Evolutionary conservation across 1,140 invertebrate species (phyloP), one percentile per base, ranked within the genome.

Genomic region (Macrostomum lignano): DNA sequence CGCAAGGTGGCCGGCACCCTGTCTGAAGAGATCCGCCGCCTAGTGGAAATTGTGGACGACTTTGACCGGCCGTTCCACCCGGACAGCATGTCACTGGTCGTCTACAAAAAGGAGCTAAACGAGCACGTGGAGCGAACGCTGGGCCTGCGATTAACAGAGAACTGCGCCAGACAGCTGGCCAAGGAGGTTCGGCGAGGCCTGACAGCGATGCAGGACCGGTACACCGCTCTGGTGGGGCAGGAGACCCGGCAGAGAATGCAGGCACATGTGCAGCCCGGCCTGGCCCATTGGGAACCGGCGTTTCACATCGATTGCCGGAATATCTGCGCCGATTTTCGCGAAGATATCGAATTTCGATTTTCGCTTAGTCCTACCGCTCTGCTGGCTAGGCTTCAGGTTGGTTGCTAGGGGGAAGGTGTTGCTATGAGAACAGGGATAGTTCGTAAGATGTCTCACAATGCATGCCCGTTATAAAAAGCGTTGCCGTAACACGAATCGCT

Each of bases 221-320:
- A n/a, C n/a, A n/a, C n/a, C n/a, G n/a, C n/a, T n/a, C n/a, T n/a
- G n/a, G n/a, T n/a, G n/a, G n/a, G n/a, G n/a, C n/a, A n/a, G n/a
- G n/a, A n/a, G n/a, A n/a, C n/a, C n/a, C n/a, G n/a, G n/a, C n/a
- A n/a, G n/a, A n/a, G n/a, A n/a, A n/a, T n/a, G n/a, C n/a, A n/a
- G n/a, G n/a, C n/a, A n/a, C n/a, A n/a, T n/a, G n/a, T n/a, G n/a
- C n/a, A n/a, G n/a, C n/a, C n/a, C n/a, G n/a, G n/a, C n/a, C n/a
- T n/a, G 42, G 64, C 73, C 41, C 74, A 88, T 52, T 88, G 96
- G 62, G 77, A 93, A 63, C 76, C 94, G 48, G 61, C 86, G 0
- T 88, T 94, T 58, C 65, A 78, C 24, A 61, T 96, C 10, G 88
- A 96, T 60, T 96, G 84, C 58, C 78, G 88, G 47, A 91, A 88